Conservation (phyloP, 2,888 invertebrate species). For the Apodemia hepburni region DNA sequence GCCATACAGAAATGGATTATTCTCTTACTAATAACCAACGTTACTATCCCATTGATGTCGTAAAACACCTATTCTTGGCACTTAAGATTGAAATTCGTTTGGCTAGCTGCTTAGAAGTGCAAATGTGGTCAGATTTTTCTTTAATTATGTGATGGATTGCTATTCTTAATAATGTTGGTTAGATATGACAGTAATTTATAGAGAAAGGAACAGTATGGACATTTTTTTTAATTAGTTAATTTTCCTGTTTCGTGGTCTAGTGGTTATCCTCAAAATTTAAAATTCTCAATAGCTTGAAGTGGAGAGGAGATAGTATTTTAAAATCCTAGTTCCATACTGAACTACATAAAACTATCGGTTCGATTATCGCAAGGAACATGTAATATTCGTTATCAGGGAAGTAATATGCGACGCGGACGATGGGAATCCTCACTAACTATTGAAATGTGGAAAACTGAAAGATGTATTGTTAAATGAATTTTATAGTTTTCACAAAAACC, state of each 20-base stretch:
- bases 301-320: no score
- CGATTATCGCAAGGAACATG: no score
- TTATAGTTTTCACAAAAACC: background rate
- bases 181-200: slow-evolving; percentile 45
- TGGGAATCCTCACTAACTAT: no score
- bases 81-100: slow-evolving; percentile 33
- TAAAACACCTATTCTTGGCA: slow-evolving; percentile 22
- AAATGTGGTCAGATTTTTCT: slow-evolving; percentile 35
- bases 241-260: no score
- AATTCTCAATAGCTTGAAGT: no score
- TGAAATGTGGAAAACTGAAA: no score
- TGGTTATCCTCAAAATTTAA: no score
- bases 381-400: no score
- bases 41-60: slow-evolving; percentile 23
- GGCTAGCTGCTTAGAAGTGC: slow-evolving; percentile 27
- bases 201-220: slow-evolving; percentile 37
- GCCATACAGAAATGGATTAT: slow-evolving; percentile 47
- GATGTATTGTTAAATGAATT: background rate
- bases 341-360: no score
- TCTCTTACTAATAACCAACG: slow-evolving; percentile 34
- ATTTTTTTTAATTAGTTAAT: background rate
- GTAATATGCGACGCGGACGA: no score
- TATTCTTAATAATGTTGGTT: slow-evolving; percentile 38
- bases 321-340: no score
- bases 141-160: slow-evolving; percentile 45